Evolutionary conservation across 2,113 vertebrate genomes (phyloP), one percentile per base, ranked within the genome.

Genomic region (Chloebia gouldiae): DNA sequence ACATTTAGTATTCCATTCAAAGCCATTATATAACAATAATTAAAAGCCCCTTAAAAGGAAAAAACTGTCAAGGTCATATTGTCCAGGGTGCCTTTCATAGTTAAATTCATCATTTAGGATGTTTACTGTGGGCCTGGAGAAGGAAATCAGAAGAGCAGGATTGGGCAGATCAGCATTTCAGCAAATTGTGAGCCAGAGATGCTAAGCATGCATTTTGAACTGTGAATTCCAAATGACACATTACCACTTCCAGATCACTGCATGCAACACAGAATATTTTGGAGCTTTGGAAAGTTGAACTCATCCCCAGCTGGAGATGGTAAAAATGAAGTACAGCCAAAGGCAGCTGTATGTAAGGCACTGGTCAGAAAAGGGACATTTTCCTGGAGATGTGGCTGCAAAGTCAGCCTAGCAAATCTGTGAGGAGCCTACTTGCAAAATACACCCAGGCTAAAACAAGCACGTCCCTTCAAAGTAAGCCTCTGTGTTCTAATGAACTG

Each of bases 161-260:
- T 42, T 81, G 44, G 83, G n/a, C 94, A 68, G 44, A 66, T 81
- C 76, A 96, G 90, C 86, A 84, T 59, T 97, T 88, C 57, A 70
- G 56, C 66, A 87, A 68, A 73, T 14, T 7, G 7, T 17, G 23
- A 90, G 68, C 51, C 64, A 5, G 15, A 78, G 64, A 90, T 75
- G 79, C 76, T 45, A 85, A 50, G 23, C 4, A 10, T 88, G 79
- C 60, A 30, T 69, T 83, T 57, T 77, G 63, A 90, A 44, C 68
- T 57, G 33, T 30, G 79, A 93, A 77, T 93, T 93, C 65, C 57
- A 90, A 75, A 81, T 19, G 40, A 81, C 90, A 86, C 31, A 12
- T 49, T 39, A 35, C 57, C 45, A 49, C 69, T 81, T 60, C 64
- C 64, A 93, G n/a, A 88, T 50, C 88, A 49, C 0, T 51, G 65